Evolutionary conservation across 2,113 vertebrate species (phyloP), one percentile per base, ranked within the genome.

Genomic region (Tympanuchus pallidicinctus): DNA sequence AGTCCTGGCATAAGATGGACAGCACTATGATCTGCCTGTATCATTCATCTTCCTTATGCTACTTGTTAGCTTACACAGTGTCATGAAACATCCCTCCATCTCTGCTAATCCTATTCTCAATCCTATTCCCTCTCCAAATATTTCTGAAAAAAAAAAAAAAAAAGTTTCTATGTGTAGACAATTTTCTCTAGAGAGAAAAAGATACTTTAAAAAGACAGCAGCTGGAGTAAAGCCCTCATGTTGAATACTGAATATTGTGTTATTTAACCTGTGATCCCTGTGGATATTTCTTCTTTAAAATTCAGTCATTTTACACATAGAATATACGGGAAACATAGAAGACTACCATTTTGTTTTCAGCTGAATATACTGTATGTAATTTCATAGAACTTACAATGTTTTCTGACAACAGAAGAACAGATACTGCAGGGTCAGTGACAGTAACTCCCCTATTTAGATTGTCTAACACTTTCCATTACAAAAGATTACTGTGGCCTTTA

Each of bases 401-500:
- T 86, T 83, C 80, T 90, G 77, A 74, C 69, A 88, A 71, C 43
- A 90, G 50, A 90, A 90, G 28, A 92, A 86, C 56, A 90, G 40
- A 83, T 54, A 73, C 13, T 74, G 40, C 65, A 88, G 61, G 89
- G 83, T 86, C 89, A 93, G 60, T 32, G 64, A 90, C 8, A 88
- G 74, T 57, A 93, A 78, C 86, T 81, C 57, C 38, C 32, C 38
- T 84, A 48, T 84, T 92, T 86, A 95, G 52, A 66, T 34, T 77
- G 22, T 36, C 45, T 94, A 92, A 92, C 70, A 67, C 57, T 86
- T 96, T 84, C 81, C 89, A 89, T 90, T 87, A 89, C 40, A 75
- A 84, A 94, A 94, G 61, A 93, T 87, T 89, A 92, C 42, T 81
- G 32, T 84, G 66, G 87, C 28, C 61, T 89, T 91, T 90, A 87